These are phyloP conservation scores for Dasysyrphus albostriatus DNA, from an alignment of 2,888 invertebrate species.

Conservation along the genomic window DNA sequence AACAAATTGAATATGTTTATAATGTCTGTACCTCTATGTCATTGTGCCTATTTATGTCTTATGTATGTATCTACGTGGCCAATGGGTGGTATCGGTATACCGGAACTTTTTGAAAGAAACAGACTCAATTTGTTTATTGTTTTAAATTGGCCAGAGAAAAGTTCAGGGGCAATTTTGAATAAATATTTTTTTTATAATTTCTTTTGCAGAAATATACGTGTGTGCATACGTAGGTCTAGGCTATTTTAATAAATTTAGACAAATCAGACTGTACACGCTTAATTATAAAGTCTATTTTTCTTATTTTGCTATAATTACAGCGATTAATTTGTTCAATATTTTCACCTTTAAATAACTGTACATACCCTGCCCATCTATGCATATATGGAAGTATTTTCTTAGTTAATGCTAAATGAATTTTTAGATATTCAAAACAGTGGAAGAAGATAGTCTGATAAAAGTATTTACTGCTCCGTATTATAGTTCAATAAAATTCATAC, in stretches of 20 bases:
- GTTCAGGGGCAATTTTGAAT: slow-evolving; percentile 8
- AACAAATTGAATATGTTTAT: not conserved
- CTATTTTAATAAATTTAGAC: not conserved
- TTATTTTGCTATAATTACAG: not conserved
- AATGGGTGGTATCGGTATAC: not conserved
- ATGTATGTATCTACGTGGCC: not conserved
- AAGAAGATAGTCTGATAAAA: too few relatives aligned
- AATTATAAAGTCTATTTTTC: not conserved
- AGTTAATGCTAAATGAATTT: too few relatives aligned
- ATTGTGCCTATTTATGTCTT: too few relatives aligned
- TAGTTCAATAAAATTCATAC: too few relatives aligned
- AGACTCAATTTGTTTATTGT: slow-evolving; percentile 20
- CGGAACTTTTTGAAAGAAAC: not conserved
- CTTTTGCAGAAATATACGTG: not conserved
- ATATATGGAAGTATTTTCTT: too few relatives aligned
- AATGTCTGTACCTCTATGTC: too few relatives aligned
- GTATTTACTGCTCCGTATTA: too few relatives aligned
- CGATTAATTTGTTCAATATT: not conserved
- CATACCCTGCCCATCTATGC: too few relatives aligned
- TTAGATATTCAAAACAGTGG: too few relatives aligned
- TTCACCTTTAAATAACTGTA: too few relatives aligned
- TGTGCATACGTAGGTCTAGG: not conserved
- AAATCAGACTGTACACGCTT: not conserved
- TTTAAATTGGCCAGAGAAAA: slow-evolving; percentile 11
- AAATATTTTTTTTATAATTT: not conserved